Conservation (phyloP, 2,797 vertebrate species). For the Clarias pachynema region DNA sequence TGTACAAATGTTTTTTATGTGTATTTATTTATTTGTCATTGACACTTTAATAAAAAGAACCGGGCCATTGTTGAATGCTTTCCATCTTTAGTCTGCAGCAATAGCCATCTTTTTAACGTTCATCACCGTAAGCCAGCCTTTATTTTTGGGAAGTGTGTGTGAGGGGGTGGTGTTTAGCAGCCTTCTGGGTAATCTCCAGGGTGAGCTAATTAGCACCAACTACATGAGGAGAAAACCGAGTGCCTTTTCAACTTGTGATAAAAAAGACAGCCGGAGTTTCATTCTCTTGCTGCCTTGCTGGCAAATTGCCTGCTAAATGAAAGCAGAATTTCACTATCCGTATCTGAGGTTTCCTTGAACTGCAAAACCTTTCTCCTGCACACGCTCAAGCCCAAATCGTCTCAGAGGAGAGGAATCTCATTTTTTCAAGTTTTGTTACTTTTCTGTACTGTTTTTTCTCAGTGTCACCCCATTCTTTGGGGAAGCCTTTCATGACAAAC, state of each 20-base stretch:
- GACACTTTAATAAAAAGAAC: background rate
- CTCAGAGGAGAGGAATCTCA: constrained; percentile 40
- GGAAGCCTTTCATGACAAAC: constrained; percentile 20
- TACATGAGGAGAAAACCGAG: constrained; percentile 68
- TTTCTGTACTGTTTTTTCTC: constrained; percentile 37
- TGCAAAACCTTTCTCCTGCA: constrained; percentile 58
- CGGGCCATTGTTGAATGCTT: constrained; percentile 15
- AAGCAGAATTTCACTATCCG: constrained; percentile 50
- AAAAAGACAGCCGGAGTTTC: constrained; percentile 66
- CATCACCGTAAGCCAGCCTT: constrained; percentile 47
- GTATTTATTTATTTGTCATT: background rate
- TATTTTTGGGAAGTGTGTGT: constrained; percentile 60
- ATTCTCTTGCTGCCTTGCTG: constrained; percentile 53
- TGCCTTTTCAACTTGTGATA: constrained; percentile 68
- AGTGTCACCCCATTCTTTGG: constrained; percentile 26
- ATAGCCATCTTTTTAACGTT: constrained; percentile 38
- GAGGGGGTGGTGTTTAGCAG: constrained; percentile 61
- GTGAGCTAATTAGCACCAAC: constrained; percentile 74
- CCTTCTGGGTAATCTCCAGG: constrained; percentile 68
- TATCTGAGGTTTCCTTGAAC: constrained; percentile 57
- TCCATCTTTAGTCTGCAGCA: constrained; percentile 33
- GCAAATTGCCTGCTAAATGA: constrained; percentile 62
- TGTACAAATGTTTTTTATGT: background rate
- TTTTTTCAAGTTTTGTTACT: constrained; percentile 49
- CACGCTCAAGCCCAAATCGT: constrained; percentile 48